phyloP scores from a whole-genome alignment of 35 echinoderm and acorn worm genomes.

The Diadema setosum region DNA sequence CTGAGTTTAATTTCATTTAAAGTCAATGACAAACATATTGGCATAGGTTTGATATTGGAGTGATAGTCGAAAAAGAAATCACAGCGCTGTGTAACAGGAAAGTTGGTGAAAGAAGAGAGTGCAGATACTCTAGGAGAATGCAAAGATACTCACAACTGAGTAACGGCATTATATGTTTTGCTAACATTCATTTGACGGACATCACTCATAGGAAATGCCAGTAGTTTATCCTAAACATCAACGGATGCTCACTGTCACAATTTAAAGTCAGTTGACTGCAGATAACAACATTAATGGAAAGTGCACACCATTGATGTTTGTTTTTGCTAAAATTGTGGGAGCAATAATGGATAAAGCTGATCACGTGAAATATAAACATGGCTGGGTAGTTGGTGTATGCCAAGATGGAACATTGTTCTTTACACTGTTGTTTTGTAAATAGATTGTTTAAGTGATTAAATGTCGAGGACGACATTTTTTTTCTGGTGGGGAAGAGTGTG shows the following conservation, averaged over 20 bases:
- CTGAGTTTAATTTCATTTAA: too few relatives aligned
- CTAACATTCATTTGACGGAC: not conserved
- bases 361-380: not conserved
- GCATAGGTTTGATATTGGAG: too few relatives aligned
- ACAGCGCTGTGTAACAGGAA: not conserved
- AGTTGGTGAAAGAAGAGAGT: not conserved
- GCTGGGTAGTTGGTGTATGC: not conserved
- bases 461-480: not conserved
- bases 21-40: too few relatives aligned
- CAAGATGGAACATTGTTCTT: not conserved
- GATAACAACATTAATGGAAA: not conserved
- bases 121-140: not conserved
- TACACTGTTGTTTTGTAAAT: not conserved
- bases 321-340: too few relatives aligned
- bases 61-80: not conserved
- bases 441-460: not conserved
- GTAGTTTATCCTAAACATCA: not conserved
- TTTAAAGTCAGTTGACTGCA: not conserved
- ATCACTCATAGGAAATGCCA: not conserved
- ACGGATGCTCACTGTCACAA: not conserved
- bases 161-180: not conserved
- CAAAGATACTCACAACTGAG: not conserved
- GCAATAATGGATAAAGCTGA: not conserved
- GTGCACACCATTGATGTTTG: not conserved
- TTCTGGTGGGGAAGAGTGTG: not conserved